Base-by-base conservation (phyloP, 2,888 invertebrate species). In the Cephus sareptanus region DNA sequence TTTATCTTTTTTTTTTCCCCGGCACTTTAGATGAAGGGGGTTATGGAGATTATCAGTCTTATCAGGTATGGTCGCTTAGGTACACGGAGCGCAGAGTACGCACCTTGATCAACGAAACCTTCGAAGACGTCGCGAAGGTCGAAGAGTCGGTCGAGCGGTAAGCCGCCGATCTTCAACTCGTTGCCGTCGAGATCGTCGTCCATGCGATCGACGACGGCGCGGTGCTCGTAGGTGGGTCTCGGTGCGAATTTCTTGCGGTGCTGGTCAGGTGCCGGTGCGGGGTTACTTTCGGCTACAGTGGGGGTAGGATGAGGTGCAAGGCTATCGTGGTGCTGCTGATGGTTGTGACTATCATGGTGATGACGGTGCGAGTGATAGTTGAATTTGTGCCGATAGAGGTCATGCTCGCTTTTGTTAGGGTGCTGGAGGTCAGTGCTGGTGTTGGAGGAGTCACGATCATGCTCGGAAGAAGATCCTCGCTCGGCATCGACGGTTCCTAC, bases 81-180 rank as follows among this genome's bases (percentile, higher is more conserved):
- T 56, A 56, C 56, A 56, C 56, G 56, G 56, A 56, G 56, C 56
- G 56, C 56, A 56, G 92, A 93, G 92, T 94, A 92, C 89, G 94
- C 94, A 92, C 94, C 94, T 89, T 94, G 94, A 92, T 94, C 94
- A 91, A 94, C 93, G 92, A 94, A 93, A 90, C 94, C 93, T 91
- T 94, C 93, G 92, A 94, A 93, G 90, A 94, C 93, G 92, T 94
- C 94, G 88, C 94, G 94, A 83, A 94, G 93, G 86, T 94, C 93
- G 85, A 93, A 93, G 92, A 94, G 93, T 90, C 94, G 93, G 87
- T 94, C 94, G 91, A 94, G 92, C 83, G 94, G 92, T 83, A 93
- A 93, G 79, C 92, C 92, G 71, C 85, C 87, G 83, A 91, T 85
- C 86, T 83, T 85, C 84, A 88, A 88, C 84, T 90, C 88, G 81